Evolutionary conservation across 2,888 invertebrate species (phyloP), one percentile per base, ranked within the genome.

Genomic region (Drosophila multiciliata): DNA sequence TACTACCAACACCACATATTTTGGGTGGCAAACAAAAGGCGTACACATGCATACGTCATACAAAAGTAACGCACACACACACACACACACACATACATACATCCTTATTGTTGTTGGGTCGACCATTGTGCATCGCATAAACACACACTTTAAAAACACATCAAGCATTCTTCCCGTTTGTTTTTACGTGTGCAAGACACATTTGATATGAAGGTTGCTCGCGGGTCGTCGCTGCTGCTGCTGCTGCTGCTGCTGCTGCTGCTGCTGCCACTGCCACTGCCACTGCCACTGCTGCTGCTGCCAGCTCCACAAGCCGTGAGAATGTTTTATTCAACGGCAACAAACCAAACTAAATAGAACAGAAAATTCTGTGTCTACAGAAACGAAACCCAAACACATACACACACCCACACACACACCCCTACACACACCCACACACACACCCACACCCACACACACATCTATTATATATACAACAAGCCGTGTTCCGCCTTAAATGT

Each of bases 261-360:
- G 26, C 26, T 8, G 3, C 26, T 48, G 35, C 26, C 26, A 26
- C 76, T 78, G 23, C 26, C 26, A 15, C 48, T 26, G 2, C 12
- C 23, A 12, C 50, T 32, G 38, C 36, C 3, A 3, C 42, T 42
- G 42, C 77, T 78, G 9, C 78, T n/a, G 15, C 53, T 80, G 76
- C 62, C 55, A 57, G 57, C 69, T 82, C 89, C 82, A 80, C 87
- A 78, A 87, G 82, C 90, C 90, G 90, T 90, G 91, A 89, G 91
- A 91, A 91, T 89, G 90, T 91, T 90, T 89, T 89, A 91, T 91
- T 89, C 89, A 90, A 82, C 89, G 77, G 84, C 90, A 80, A 78
- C 87, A 84, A 90, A 89, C 87, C 88, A 81, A 90, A 86, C 89
- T 90, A 88, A 88, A 88, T 89, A 88, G 90, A 87, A 89, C 82